A percentile compares a stretch with the other conserved stretches of the same genome.
Evolutionary conservation across 2,797 vertebrate species (phyloP).

Genomic region (Scolopax bukidnonensis): DNA sequence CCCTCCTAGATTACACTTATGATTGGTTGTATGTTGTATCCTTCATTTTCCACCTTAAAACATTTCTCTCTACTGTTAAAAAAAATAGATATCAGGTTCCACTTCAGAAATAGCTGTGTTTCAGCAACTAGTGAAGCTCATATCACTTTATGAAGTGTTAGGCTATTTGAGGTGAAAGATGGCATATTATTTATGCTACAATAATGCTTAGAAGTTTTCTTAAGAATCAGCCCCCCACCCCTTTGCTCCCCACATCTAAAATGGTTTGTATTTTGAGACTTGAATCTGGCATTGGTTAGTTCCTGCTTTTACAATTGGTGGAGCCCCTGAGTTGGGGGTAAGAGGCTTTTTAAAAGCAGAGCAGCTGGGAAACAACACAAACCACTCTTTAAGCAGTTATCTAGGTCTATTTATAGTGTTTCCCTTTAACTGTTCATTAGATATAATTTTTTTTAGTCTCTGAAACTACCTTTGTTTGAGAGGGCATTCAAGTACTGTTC

Average conservation of each 20-base stretch:
- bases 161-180: conserved; percentile 68
- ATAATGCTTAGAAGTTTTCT: conserved; percentile 54
- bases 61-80: neutral
- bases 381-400: neutral
- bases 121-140: conserved; percentile 44
- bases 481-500: neutral
- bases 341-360: neutral
- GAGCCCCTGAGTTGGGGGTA: conserved; percentile 1
- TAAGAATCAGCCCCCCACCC: neutral
- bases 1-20: neutral
- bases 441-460: neutral
- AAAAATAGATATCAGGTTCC: conserved; percentile 21
- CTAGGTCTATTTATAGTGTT: neutral
- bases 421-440: neutral
- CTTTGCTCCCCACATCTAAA: neutral
- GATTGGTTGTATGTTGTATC: neutral
- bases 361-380: neutral
- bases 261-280: conserved; percentile 10
- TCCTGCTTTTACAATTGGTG: conserved; percentile 38
- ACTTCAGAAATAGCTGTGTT: conserved; percentile 61
- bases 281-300: conserved; percentile 31
- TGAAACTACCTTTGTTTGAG: neutral
- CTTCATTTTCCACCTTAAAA: conserved; percentile 56
- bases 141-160: conserved; percentile 67
- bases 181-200: conserved; percentile 56